phyloP scores from a whole-genome alignment of 1,140 invertebrate genomes.

The Cotesia chilonis region DNA sequence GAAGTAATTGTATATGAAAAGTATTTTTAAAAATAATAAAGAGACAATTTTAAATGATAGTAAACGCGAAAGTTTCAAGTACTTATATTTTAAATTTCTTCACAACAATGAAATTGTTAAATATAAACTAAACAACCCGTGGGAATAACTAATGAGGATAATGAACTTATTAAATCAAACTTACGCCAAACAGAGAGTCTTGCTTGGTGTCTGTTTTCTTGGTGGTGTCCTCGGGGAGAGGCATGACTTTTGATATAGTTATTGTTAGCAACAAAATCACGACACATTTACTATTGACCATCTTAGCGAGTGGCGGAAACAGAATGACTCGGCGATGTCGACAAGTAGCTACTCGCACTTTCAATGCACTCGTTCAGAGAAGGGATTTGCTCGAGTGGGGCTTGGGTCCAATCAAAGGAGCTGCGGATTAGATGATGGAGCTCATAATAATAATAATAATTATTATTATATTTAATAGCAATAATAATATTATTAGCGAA shows the following conservation, averaged over 20 bases:
- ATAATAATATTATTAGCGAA: too few species aligned
- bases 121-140: not conserved
- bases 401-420: slow-evolving; percentile 1
- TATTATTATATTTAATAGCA: too few species aligned
- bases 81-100: not conserved
- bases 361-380: slow-evolving; percentile 14
- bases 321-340: slow-evolving; percentile 37
- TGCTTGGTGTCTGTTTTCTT: not conserved
- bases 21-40: too few species aligned
- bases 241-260: slow-evolving; percentile 9
- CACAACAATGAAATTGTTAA: not conserved
- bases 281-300: slow-evolving; percentile 27
- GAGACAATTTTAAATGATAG: not conserved
- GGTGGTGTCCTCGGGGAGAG: not conserved
- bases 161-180: slow-evolving; percentile 17
- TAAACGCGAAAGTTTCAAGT: not conserved
- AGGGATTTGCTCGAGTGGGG: slow-evolving; percentile 19
- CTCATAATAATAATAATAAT: not conserved
- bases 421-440: not conserved
- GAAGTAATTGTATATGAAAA: not conserved
- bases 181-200: slow-evolving; percentile 25
- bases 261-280: slow-evolving; percentile 21
- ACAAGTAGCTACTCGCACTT: slow-evolving; percentile 20
- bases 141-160: slow-evolving; percentile 1
- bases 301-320: slow-evolving; percentile 31